Evolutionary conservation across 1,140 invertebrate species (phyloP), one percentile per base, ranked within the genome.

Genomic region (Drosophila arawakana): DNA sequence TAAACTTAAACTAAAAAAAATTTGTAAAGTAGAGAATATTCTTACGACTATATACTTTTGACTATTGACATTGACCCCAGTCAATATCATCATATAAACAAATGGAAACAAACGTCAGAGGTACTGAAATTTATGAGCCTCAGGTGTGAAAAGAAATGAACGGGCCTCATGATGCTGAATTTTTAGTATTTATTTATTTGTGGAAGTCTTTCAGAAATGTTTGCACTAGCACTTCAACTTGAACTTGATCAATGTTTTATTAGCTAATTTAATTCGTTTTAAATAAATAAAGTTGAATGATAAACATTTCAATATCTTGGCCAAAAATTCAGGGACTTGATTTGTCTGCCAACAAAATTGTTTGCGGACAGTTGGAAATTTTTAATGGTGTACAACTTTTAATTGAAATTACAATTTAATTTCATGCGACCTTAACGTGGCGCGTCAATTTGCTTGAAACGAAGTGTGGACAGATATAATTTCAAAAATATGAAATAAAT

Each of bases 141-240:
- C 73, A 88, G 83, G 83, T 88, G 83, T 69, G 73, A 75, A 78
- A 70, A 55, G 60, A 80, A 43, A 44, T 46, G 37, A 60, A 44
- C 55, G 15, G 10, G 44, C 50, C 61, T 60, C 55, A 41, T 58
- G 9, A 50, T 52, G 63, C 30, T 30, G 25, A 30, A 0, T 30
- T 30, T 46, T 66, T 73, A 78, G 50, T 76, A 78, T 79, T 57
- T 80, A 46, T 86, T 88, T 80, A 61, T 63, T 80, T 44, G 54
- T 59, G 34, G 9, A 57, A 63, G 61, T 66, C 50, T 49, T 65
- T 75, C 47, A n/a, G 13, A 72, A 72, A 68, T 75, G 39, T 76
- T 59, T 58, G 37, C 69, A 70, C 49, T 77, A 57, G 47, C 52
- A 78, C 60, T 78, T 88, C 70, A 86, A 86, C 83, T 86, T 86